phyloP scores from a whole-genome alignment of 2,797 vertebrate species.

The Premnoplex brunnescens region DNA sequence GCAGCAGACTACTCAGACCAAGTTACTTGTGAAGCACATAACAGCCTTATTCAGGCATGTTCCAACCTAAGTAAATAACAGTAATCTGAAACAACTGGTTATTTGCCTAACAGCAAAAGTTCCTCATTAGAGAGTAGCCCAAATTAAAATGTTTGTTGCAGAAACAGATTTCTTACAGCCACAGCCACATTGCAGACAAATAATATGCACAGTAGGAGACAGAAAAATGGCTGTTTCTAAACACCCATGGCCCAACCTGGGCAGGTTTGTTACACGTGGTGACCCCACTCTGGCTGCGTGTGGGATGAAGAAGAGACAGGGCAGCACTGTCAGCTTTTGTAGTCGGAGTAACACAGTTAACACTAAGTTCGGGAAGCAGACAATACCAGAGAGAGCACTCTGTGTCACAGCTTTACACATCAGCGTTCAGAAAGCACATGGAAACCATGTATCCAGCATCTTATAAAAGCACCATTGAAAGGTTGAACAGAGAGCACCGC shows the following conservation, averaged over 20 bases:
- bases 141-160: neutral
- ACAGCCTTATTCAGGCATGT: neutral
- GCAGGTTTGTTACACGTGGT: neutral
- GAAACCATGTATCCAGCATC: constrained; percentile 36
- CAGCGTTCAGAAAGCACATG: neutral
- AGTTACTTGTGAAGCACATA: neutral
- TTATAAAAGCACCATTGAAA: constrained; percentile 61
- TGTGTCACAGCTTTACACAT: neutral
- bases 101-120: neutral
- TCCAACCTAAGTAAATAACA: neutral
- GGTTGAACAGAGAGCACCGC: constrained; percentile 33
- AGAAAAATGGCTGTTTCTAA: neutral
- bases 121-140: neutral
- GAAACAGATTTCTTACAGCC: neutral
- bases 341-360: neutral
- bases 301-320: neutral
- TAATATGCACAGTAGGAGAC: neutral
- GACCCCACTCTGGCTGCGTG: neutral
- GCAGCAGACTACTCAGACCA: neutral
- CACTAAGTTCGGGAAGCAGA: neutral
- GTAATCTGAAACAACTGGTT: neutral
- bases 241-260: neutral
- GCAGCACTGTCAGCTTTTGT: neutral
- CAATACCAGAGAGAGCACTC: neutral
- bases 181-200: neutral